Evolutionary conservation across 2,113 vertebrate species (phyloP).

Genomic region (Pontoporia blainvillei): DNA sequence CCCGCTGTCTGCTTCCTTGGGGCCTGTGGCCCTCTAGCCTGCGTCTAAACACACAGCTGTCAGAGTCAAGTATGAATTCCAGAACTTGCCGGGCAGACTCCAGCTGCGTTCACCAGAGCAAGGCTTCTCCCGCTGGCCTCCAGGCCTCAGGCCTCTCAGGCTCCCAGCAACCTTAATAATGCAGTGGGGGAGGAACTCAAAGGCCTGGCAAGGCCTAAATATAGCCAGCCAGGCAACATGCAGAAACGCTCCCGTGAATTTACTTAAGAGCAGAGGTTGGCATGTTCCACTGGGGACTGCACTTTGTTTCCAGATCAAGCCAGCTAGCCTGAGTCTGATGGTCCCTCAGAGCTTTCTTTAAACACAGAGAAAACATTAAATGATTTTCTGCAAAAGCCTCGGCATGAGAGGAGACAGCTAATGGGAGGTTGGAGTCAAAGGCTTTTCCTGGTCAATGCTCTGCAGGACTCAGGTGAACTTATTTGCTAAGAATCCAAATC

Average conservation of each 20-base stretch:
- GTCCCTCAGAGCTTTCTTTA: constrained; percentile 25
- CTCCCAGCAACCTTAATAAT: not conserved
- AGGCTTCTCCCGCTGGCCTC: not conserved
- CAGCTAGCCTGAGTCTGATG: not conserved
- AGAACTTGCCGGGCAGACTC: not conserved
- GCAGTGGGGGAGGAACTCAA: not conserved
- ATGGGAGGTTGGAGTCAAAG: constrained; percentile 11
- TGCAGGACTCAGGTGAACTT: not conserved
- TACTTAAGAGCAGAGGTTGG: not conserved
- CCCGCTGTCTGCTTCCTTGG: not conserved
- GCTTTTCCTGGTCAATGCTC: not conserved
- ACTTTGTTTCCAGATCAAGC: not conserved
- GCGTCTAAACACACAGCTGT: constrained; percentile 52
- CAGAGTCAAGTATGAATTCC: constrained; percentile 51
- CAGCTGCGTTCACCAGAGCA: constrained; percentile 41
- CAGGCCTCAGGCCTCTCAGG: not conserved
- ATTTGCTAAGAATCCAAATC: not conserved
- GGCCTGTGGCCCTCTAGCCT: not conserved
- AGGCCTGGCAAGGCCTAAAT: constrained; percentile 1
- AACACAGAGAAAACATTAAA: constrained; percentile 42
- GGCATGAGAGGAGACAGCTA: not conserved
- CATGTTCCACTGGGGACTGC: not conserved
- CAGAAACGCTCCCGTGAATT: not conserved
- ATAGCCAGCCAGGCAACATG: not conserved
- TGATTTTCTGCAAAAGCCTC: constrained; percentile 57